These are phyloP conservation scores for Todiramphus chloris DNA, from an alignment of 2,113 vertebrate genomes.

Conservation along the genomic window DNA sequence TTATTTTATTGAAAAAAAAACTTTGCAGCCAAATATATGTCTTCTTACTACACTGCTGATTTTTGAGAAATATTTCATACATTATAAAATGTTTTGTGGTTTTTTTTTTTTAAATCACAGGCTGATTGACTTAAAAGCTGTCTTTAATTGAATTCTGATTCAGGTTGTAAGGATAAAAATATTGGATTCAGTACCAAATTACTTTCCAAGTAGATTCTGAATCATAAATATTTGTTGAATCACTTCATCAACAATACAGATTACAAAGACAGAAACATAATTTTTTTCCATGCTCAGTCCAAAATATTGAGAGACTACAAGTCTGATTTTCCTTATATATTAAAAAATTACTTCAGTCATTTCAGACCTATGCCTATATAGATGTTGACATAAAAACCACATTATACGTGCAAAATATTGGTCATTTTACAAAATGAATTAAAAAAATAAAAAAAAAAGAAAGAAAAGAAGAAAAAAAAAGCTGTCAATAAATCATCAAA, in stretches of 20 bases:
- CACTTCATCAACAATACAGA: background rate
- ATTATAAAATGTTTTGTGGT: background rate
- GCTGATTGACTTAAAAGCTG: background rate
- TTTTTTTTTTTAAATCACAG: background rate
- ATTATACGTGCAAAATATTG: background rate
- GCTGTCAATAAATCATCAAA: background rate
- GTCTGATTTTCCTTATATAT: background rate
- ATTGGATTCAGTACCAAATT: background rate
- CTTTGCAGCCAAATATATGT: background rate
- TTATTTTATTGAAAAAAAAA: background rate
- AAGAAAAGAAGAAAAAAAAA: background rate
- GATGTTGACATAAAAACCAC: background rate
- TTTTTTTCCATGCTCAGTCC: background rate
- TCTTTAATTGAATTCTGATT: background rate
- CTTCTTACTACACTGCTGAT: background rate
- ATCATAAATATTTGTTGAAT: background rate
- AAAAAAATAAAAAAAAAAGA: too few relatives aligned
- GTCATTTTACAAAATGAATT: background rate
- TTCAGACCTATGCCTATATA: background rate
- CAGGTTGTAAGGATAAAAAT: background rate
- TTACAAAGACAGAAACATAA: background rate
- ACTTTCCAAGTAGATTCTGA: background rate
- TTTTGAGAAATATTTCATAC: background rate
- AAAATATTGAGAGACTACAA: background rate
- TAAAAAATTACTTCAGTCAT: background rate